These are phyloP conservation scores for Neuroterus valhalla DNA, from an alignment of 1,140 invertebrate genomes.

Conservation along the genomic window DNA sequence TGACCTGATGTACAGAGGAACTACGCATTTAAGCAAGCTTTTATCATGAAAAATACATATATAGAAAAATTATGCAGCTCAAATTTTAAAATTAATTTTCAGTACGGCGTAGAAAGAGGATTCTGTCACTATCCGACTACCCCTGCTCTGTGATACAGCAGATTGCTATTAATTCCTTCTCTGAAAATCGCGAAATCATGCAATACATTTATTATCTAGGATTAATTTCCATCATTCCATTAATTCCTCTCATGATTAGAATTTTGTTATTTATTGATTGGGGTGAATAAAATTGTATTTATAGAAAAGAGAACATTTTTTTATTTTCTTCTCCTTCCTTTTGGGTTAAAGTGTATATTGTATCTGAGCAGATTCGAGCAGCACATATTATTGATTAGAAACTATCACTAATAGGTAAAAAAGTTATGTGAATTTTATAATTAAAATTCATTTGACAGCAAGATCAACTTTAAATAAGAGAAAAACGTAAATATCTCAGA, in stretches of 20 bases:
- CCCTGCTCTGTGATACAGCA: constrained; percentile 2
- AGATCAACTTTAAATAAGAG: no score
- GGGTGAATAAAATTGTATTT: constrained; percentile 55
- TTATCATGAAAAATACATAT: neutral
- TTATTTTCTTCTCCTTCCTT: neutral
- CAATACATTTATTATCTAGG: neutral
- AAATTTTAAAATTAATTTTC: constrained; percentile 11
- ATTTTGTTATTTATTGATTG: constrained; percentile 56
- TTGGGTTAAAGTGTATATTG: no score
- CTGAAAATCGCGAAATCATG: constrained; percentile 7
- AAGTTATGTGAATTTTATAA: no score
- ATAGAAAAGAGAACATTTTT: constrained; percentile 29
- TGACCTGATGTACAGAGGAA: constrained; percentile 17
- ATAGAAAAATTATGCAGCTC: neutral
- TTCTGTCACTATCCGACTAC: constrained; percentile 26
- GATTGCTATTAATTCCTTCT: constrained; percentile 13
- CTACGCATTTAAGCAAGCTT: constrained; percentile 18
- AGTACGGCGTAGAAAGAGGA: constrained; percentile 16
- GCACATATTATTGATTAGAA: no score
- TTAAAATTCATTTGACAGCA: no score
- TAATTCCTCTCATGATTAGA: constrained; percentile 34
- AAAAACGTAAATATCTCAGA: no score
- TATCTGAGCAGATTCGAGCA: no score
- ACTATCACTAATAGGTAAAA: no score
- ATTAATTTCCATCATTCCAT: constrained; percentile 28